A percentile compares a stretch with the other conserved stretches of the same genome.
Evolutionary conservation across 1,140 invertebrate genomes (phyloP).

Genomic region (Antheraea mylitta): DNA sequence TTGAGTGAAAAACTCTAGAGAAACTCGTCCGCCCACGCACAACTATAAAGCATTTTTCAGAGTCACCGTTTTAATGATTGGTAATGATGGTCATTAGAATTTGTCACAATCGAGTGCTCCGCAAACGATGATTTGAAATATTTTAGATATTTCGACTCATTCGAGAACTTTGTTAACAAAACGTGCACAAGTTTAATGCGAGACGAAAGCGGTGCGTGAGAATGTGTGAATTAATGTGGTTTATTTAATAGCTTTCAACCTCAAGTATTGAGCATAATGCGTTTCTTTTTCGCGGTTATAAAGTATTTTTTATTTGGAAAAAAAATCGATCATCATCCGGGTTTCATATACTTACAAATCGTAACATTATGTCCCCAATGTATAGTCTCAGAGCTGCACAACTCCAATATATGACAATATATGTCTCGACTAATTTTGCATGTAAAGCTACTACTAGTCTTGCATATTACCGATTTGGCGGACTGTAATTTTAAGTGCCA

Average conservation of each 20-base stretch:
- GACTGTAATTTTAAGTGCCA: too few relatives aligned
- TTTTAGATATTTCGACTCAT: neutral
- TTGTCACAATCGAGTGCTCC: neutral
- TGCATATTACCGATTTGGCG: too few relatives aligned
- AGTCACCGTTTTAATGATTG: neutral
- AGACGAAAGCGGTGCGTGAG: neutral
- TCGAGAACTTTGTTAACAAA: neutral
- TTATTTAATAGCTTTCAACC: neutral
- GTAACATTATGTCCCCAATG: too few relatives aligned
- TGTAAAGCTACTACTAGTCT: too few relatives aligned
- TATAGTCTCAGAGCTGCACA: too few relatives aligned
- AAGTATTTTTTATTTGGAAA: neutral
- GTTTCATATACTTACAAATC: too few relatives aligned
- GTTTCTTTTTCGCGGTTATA: neutral
- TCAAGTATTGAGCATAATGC: neutral
- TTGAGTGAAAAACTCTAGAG: neutral
- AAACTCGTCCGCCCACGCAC: neutral
- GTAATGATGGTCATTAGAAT: neutral
- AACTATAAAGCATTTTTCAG: neutral
- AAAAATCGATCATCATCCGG: neutral
- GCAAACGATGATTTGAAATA: neutral
- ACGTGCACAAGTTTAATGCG: neutral
- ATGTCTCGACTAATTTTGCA: too few relatives aligned
- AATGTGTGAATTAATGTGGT: constrained; percentile 1
- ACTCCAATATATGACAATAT: too few relatives aligned